Base-by-base conservation (phyloP, 2,797 vertebrate species). In the Spea hammondii region DNA sequence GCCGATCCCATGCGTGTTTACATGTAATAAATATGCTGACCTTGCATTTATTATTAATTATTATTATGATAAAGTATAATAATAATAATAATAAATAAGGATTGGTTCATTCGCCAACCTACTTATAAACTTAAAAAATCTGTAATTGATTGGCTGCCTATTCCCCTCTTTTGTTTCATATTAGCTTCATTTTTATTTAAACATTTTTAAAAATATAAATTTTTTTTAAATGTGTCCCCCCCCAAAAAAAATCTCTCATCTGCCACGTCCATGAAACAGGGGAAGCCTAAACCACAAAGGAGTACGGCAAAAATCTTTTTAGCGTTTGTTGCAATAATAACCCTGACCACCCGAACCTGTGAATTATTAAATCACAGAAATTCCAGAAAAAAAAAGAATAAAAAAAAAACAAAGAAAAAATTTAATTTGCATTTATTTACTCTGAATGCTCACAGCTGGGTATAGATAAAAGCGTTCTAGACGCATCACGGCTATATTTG, bases 391-490 rank as follows among this genome's bases (percentile, higher is more conserved):
- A 8, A 53, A 68, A 44, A 11, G 4, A 62, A 17, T 32, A 44
- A 4, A 7, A 14, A 12, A 49, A 8, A 11, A 12, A 14, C 13
- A 50, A 50, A 5, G 32, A 49, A 57, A 65, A 68, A 68, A 11
- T 8, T 8, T 57, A 55, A 71, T 72, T 12, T 10, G 14, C 5
- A 14, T 5, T 62, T 14, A 7, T 53, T 7, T 53, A 2, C 6
- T 7, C 51, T 53, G 10, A 8, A 7, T 44, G 13, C 6, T 47
- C 13, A 11, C 32, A 44, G 17, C 51, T 48, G 51, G 69, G 44
- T 14, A 13, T 13, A 32, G 74, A 76, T 48, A n/a, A 76, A 76
- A 64, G 13, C 48, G 53, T 65, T 13, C 10, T 53, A 65, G 12
- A 72, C 44, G 46, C 17, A 59, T 47, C 12, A 51, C 9, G 1